Conservation (phyloP, 2,888 invertebrate species). For the Phaedon cochleariae region DNA sequence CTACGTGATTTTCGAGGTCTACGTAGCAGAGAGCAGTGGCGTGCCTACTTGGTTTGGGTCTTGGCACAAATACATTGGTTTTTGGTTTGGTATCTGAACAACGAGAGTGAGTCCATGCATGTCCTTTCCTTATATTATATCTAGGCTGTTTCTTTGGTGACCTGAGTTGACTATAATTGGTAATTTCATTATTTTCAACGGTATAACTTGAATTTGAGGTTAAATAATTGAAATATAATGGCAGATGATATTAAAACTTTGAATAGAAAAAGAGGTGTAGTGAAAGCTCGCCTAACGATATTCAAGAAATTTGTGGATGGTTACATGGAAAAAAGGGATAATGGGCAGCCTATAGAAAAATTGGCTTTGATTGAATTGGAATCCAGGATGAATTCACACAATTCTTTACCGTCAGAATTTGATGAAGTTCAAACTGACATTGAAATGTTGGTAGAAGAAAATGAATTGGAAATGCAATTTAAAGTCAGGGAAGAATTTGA, state of each 20-base stretch:
- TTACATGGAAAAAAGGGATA: neutral
- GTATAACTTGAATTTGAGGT: neutral
- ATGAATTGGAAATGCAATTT: slow-evolving; percentile 8
- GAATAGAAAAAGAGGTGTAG: slow-evolving; percentile 12
- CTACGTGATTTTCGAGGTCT: neutral
- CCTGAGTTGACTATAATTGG: neutral
- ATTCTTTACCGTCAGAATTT: slow-evolving; percentile 12
- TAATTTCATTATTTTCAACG: neutral
- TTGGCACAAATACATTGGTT: neutral
- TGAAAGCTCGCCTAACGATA: slow-evolving; percentile 17
- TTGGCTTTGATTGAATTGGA: slow-evolving; percentile 14
- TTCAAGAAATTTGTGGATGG: slow-evolving; percentile 19
- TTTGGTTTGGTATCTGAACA: neutral
- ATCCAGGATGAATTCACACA: slow-evolving; percentile 1
- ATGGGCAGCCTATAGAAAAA: slow-evolving; percentile 9
- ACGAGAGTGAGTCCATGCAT: neutral
- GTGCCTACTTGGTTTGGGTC: neutral
- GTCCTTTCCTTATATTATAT: neutral
- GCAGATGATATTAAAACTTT: slow-evolving; percentile 9
- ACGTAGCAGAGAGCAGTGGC: neutral
- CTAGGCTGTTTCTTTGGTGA: neutral
- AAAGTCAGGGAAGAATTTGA: slow-evolving; percentile 16
- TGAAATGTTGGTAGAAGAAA: slow-evolving; percentile 9
- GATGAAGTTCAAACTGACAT: slow-evolving; percentile 8
- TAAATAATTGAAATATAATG: slow-evolving; percentile 6